Conservation (phyloP, 2,113 vertebrate genomes). For the Bungarus multicinctus region DNA sequence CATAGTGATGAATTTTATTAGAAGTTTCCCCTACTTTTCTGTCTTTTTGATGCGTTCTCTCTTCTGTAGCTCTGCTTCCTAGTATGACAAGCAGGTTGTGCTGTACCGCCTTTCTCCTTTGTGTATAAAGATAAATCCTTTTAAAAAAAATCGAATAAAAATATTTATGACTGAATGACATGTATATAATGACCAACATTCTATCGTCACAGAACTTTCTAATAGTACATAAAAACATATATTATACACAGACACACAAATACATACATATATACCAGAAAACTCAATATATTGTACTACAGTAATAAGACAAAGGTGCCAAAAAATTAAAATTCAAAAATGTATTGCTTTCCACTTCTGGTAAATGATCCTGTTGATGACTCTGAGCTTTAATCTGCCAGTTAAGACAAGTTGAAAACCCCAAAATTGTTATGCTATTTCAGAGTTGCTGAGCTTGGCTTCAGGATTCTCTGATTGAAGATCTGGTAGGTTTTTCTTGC, state of each 20-base stretch:
- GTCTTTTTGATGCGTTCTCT: neutral
- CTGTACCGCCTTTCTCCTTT: neutral
- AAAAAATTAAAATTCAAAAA: slow-evolving; percentile 9
- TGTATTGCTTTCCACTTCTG: slow-evolving; percentile 23
- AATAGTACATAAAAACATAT: neutral
- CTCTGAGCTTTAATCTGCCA: slow-evolving; percentile 17
- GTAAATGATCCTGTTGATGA: slow-evolving; percentile 13
- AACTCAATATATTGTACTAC: neutral
- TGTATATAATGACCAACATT: neutral
- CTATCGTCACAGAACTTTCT: neutral
- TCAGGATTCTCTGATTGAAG: neutral
- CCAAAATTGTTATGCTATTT: neutral
- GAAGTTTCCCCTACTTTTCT: slow-evolving; percentile 37
- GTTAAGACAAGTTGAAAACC: slow-evolving; percentile 31
- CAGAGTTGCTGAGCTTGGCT: neutral
- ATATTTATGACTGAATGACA: neutral
- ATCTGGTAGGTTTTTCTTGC: neutral
- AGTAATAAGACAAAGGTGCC: neutral
- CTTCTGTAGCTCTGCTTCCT: neutral
- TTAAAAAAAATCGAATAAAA: neutral
- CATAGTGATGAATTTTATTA: neutral
- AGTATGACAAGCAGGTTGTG: neutral
- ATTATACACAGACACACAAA: neutral
- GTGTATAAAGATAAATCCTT: neutral
- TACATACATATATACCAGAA: neutral